Percentiles rank a stretch among this genome's conserved stretches.
Conservation (phyloP, 1,140 invertebrate genomes). For the Globodera rostochiensis region DNA sequence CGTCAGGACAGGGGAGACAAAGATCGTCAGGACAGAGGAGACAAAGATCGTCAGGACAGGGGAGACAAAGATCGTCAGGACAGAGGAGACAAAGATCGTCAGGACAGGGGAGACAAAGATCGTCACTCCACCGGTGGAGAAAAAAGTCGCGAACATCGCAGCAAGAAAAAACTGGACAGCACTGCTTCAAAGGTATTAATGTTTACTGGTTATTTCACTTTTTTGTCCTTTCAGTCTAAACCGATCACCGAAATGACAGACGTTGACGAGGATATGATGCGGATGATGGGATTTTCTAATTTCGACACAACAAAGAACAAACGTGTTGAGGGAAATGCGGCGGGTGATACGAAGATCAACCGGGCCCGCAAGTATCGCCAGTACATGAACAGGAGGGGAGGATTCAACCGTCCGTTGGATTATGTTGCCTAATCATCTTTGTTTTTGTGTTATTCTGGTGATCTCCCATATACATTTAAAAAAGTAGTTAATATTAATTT, state of each 20-base stretch:
- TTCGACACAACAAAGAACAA: constrained; percentile 90
- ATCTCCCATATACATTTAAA: neutral
- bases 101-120: neutral
- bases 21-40: no score
- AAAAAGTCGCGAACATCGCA: neutral
- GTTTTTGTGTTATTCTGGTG: neutral
- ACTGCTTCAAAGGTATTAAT: neutral
- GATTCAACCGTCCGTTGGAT: constrained; percentile 95
- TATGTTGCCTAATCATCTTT: constrained; percentile 56
- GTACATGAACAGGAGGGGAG: constrained; percentile 98
- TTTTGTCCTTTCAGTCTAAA: neutral
- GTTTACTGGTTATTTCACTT: neutral
- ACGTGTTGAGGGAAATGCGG: constrained; percentile 89
- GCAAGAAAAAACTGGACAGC: neutral
- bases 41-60: no score
- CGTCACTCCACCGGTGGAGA: neutral
- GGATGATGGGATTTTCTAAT: constrained; percentile 90
- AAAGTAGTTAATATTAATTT: no score
- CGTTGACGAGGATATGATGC: constrained; percentile 92
- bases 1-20: no score
- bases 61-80: no score
- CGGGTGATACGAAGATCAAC: constrained; percentile 88
- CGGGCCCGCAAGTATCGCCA: constrained; percentile 94
- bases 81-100: neutral
- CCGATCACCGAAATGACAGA: constrained; percentile 1